Evolutionary conservation across 2,797 vertebrate species (phyloP), one percentile per base, ranked within the genome.

Genomic region (Ambastaia sidthimunki): DNA sequence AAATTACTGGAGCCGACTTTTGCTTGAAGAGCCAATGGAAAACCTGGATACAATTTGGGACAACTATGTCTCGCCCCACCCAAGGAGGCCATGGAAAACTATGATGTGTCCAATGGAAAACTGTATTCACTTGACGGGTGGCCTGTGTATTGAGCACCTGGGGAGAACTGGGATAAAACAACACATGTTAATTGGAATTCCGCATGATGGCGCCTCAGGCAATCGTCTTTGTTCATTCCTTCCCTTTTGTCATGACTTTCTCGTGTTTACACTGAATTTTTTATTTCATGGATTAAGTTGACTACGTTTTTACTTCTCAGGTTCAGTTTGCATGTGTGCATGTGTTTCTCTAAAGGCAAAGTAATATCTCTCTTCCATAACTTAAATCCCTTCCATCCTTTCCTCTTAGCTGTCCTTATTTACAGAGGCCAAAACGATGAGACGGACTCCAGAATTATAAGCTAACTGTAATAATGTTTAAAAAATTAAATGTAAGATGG

Each of bases 301-400:
- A 67, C 44, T 15, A 60, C 78, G 65, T 89, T 89, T 83, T 87
- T 85, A 83, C 86, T 87, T 91, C 91, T 94, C 93, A 93, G 92
- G 93, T 93, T 93, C 89, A 92, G 91, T 93, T 93, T 94, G 93
- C 93, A 94, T 95, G 94, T 90, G 88, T 94, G 93, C 93, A 94
- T 94, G 93, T 90, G 89, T 92, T 82, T 83, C 68, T 62, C 59
- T 78, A 57, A 72, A 31, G 23, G 71, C 47, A 34, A 83, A 70
- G 31, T 75, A 65, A 34, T 0, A 10, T 60, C 48, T 66, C 31
- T 79, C 69, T 72, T 79, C 69, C 70, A 2, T 37, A 25, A 66
- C 62, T 74, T 31, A 59, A 60, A 81, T 80, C 63, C 70, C 75
- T 76, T 71, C 80, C 69, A 77, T 82, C 50, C 77, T 71, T 62